phyloP scores from a whole-genome alignment of 2,888 invertebrate species.

The Tenthredo livida region DNA sequence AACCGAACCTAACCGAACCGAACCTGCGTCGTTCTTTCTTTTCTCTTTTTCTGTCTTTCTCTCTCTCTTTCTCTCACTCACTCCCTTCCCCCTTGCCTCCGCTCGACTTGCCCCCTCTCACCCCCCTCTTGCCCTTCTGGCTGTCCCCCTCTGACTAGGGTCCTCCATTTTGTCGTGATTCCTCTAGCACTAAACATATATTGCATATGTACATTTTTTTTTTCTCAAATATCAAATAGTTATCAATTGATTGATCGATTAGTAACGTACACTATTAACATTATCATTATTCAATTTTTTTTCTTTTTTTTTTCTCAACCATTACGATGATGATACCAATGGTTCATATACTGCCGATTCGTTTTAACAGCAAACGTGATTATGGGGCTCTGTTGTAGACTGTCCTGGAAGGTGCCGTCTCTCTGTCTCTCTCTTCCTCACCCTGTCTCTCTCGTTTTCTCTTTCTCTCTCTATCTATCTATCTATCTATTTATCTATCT shows the following conservation, averaged over 20 bases:
- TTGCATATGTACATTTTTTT: slow-evolving; percentile 61
- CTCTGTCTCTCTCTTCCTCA: slow-evolving; percentile 54
- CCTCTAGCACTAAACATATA: slow-evolving; percentile 72
- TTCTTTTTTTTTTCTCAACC: neutral
- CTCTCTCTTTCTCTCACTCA: slow-evolving; percentile 51
- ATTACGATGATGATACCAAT: slow-evolving; percentile 59
- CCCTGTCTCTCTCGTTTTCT: slow-evolving; percentile 21
- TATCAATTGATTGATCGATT: slow-evolving; percentile 3
- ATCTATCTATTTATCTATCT: slow-evolving; percentile 55
- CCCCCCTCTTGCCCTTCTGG: slow-evolving; percentile 58
- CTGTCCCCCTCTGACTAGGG: slow-evolving; percentile 60
- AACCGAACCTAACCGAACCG: slow-evolving; percentile 28
- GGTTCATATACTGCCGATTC: slow-evolving; percentile 69
- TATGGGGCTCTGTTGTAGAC: slow-evolving; percentile 73
- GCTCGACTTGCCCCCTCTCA: slow-evolving; percentile 46
- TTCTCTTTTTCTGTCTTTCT: slow-evolving; percentile 51
- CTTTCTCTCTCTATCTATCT: slow-evolving; percentile 51
- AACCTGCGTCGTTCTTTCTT: slow-evolving; percentile 49
- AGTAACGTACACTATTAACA: neutral
- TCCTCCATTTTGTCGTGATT: slow-evolving; percentile 76
- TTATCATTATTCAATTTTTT: neutral
- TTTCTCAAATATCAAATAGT: slow-evolving; percentile 44
- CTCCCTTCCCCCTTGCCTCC: slow-evolving; percentile 24
- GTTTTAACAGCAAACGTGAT: slow-evolving; percentile 68
- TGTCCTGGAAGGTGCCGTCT: slow-evolving; percentile 71